phyloP scores from a whole-genome alignment of 2,113 vertebrate genomes.

The Herpetotheres cachinnans region DNA sequence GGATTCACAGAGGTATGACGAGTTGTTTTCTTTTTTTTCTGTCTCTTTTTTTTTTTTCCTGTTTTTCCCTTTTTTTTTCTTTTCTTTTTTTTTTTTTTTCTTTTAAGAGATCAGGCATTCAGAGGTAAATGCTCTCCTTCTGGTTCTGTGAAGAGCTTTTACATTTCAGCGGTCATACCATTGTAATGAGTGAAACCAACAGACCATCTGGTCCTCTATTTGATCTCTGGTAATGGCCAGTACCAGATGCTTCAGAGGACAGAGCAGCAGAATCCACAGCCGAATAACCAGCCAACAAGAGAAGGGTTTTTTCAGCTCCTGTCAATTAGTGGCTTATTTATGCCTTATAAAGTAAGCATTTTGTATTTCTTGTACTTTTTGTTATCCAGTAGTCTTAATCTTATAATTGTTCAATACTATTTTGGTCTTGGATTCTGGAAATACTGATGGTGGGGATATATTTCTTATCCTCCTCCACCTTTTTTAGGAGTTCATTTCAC shows the following conservation, averaged over 20 bases:
- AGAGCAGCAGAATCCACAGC: background rate
- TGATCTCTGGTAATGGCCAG: constrained; percentile 59
- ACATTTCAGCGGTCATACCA: constrained; percentile 47
- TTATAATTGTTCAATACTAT: background rate
- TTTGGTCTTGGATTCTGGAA: background rate
- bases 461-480: background rate
- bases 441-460: background rate
- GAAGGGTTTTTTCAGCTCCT: background rate
- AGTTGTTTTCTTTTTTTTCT: background rate
- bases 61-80: too few relatives aligned
- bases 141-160: constrained; percentile 54
- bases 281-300: background rate
- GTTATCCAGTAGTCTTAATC: background rate
- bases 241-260: constrained; percentile 50
- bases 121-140: constrained; percentile 58
- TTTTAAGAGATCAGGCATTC: constrained; percentile 9
- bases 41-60: too few relatives aligned
- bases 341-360: background rate
- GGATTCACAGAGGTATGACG: background rate
- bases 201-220: constrained; percentile 61
- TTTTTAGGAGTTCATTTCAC: background rate
- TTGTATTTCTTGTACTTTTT: background rate
- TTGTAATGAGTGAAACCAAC: constrained; percentile 54
- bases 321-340: constrained; percentile 26
- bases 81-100: too few relatives aligned